Conservation (phyloP, 2,797 vertebrate genomes). For the Coregonus suidteri region DNA sequence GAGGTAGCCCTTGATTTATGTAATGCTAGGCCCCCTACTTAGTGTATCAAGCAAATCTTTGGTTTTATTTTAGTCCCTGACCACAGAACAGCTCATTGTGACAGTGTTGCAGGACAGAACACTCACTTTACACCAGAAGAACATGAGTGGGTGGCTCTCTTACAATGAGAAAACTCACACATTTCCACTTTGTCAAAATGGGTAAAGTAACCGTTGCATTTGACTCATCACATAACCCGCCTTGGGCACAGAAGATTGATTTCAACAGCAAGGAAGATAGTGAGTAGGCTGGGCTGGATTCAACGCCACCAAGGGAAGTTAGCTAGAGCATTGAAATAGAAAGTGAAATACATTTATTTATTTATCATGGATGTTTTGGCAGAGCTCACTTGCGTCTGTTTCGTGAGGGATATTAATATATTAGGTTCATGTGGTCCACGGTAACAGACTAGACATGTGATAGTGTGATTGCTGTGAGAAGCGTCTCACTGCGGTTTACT, state of each 20-base stretch:
- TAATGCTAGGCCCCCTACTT: not conserved
- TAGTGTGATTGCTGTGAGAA: slow-evolving; percentile 39
- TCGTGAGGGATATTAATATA: not conserved
- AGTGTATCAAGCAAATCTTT: slow-evolving; percentile 6
- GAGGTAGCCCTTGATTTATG: not conserved
- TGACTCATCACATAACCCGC: slow-evolving; percentile 19
- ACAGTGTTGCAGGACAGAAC: not conserved
- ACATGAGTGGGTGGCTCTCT: slow-evolving; percentile 48
- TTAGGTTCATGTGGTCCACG: not conserved
- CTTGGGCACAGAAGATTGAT: slow-evolving; percentile 27
- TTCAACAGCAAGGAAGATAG: not conserved
- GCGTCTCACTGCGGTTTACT: not conserved
- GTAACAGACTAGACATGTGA: slow-evolving; percentile 20
- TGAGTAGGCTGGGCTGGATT: slow-evolving; percentile 16
- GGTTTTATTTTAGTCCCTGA: slow-evolving; percentile 6
- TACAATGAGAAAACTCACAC: slow-evolving; percentile 44
- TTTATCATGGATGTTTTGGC: slow-evolving; percentile 11
- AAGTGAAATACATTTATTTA: slow-evolving; percentile 8
- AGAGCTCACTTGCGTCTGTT: slow-evolving; percentile 4
- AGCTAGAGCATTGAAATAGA: slow-evolving; percentile 43
- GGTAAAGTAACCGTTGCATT: slow-evolving; percentile 22
- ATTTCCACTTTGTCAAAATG: slow-evolving; percentile 59
- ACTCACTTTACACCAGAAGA: slow-evolving; percentile 15
- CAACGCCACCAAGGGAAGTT: slow-evolving; percentile 23
- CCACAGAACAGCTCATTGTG: not conserved